Percentiles rank a stretch among this genome's conserved stretches.
These are phyloP conservation scores for Orthosia cruda DNA, from an alignment of 2,888 invertebrate genomes.

Conservation along the genomic window DNA sequence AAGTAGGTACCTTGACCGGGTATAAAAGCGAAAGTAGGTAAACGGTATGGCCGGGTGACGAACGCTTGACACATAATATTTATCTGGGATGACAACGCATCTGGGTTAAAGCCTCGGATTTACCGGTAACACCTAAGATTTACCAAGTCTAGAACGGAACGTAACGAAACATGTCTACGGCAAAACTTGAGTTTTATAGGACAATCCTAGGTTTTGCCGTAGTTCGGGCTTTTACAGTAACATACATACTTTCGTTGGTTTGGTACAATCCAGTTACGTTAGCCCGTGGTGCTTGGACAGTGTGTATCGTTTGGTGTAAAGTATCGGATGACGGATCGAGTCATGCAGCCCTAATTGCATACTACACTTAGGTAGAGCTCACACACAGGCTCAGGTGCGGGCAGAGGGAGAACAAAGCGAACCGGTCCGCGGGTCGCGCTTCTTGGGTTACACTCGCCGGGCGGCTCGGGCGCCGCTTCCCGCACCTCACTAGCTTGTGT, in stretches of 20 bases:
- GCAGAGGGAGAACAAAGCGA: conserved; percentile 32
- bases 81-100: no score
- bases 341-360: not conserved
- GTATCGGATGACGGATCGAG: conserved; percentile 1
- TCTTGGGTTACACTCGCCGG: conserved; percentile 41
- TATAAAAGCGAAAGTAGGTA: no score
- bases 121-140: no score
- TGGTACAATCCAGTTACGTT: not conserved
- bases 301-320: not conserved
- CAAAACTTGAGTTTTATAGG: no score
- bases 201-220: no score
- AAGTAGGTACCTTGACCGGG: no score
- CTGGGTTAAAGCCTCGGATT: no score
- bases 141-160: no score
- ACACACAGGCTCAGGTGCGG: not conserved
- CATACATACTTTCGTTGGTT: no score
- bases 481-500: conserved; percentile 23
- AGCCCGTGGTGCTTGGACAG: not conserved
- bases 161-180: no score
- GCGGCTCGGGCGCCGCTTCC: not conserved
- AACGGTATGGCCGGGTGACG: not conserved
- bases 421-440: conserved; percentile 53
- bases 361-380: not conserved
- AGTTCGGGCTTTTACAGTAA: no score
- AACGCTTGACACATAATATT: not conserved